phyloP scores from a whole-genome alignment of 2,113 vertebrate genomes.

The Heterotis niloticus region DNA sequence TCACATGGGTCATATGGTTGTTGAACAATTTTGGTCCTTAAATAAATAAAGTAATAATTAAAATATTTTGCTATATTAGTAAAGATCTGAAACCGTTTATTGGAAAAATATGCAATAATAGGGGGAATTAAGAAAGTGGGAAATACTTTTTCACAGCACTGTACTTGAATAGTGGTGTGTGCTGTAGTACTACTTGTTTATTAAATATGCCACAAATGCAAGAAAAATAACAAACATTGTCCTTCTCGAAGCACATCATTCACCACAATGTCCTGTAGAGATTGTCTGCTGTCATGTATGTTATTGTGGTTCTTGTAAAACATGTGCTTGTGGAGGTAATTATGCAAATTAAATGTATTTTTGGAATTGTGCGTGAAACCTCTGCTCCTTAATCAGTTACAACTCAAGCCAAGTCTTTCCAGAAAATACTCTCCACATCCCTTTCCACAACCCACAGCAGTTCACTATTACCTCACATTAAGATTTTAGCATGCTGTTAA shows the following conservation, averaged over 20 bases:
- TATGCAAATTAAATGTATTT: slow-evolving; percentile 18
- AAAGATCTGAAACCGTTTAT: too few relatives aligned
- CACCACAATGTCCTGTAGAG: not conserved
- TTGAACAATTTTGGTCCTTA: too few relatives aligned
- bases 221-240: slow-evolving; percentile 12
- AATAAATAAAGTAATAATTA: too few relatives aligned
- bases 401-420: not conserved
- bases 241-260: slow-evolving; percentile 6
- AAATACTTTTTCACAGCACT: too few relatives aligned
- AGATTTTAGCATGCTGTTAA: not conserved
- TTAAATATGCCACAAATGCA: not conserved
- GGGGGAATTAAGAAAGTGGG: too few relatives aligned
- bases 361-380: not conserved
- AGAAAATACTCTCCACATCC: slow-evolving; percentile 13
- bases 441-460: not conserved
- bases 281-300: slow-evolving; percentile 1
- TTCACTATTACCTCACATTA: slow-evolving; percentile 2
- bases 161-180: too few relatives aligned
- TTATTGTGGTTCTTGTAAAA: slow-evolving; percentile 51
- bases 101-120: too few relatives aligned
- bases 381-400: slow-evolving; percentile 8
- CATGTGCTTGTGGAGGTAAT: slow-evolving; percentile 21
- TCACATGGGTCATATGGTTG: too few relatives aligned
- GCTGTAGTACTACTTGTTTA: not conserved
- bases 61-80: too few relatives aligned